Conservation (phyloP, 2,113 vertebrate genomes). For the Hyaena hyaena region DNA sequence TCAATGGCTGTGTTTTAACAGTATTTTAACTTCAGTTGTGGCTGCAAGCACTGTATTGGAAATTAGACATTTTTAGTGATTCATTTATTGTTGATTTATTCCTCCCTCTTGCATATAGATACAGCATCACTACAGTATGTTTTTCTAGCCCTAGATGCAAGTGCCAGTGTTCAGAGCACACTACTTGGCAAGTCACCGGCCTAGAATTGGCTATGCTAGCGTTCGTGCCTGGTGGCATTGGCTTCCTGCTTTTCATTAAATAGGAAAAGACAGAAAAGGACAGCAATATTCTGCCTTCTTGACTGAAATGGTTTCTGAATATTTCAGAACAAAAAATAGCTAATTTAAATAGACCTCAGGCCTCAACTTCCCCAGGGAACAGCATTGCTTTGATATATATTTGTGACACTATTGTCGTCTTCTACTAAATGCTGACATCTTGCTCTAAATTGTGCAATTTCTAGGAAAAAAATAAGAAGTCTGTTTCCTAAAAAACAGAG, state of each 20-base stretch:
- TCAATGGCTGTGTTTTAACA: constrained; percentile 81
- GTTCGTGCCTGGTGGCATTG: constrained; percentile 70
- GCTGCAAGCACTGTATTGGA: constrained; percentile 83
- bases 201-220: constrained; percentile 75
- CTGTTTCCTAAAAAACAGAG: background rate
- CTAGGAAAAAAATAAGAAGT: background rate
- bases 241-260: constrained; percentile 79
- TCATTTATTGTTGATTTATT: constrained; percentile 85
- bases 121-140: constrained; percentile 74
- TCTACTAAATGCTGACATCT: background rate
- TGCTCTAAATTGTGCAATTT: background rate
- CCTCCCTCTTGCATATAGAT: constrained; percentile 77
- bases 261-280: constrained; percentile 64
- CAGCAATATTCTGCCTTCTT: constrained; percentile 39
- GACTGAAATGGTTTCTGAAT: constrained; percentile 61
- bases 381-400: background rate
- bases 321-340: background rate
- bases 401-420: background rate
- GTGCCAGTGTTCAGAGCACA: constrained; percentile 66
- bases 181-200: constrained; percentile 74
- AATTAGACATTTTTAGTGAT: constrained; percentile 85
- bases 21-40: constrained; percentile 85
- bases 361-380: background rate
- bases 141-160: constrained; percentile 78
- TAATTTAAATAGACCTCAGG: constrained; percentile 1